Evolutionary conservation across 1,140 invertebrate genomes (phyloP).

Genomic region (Drosophila lacertosa): DNA sequence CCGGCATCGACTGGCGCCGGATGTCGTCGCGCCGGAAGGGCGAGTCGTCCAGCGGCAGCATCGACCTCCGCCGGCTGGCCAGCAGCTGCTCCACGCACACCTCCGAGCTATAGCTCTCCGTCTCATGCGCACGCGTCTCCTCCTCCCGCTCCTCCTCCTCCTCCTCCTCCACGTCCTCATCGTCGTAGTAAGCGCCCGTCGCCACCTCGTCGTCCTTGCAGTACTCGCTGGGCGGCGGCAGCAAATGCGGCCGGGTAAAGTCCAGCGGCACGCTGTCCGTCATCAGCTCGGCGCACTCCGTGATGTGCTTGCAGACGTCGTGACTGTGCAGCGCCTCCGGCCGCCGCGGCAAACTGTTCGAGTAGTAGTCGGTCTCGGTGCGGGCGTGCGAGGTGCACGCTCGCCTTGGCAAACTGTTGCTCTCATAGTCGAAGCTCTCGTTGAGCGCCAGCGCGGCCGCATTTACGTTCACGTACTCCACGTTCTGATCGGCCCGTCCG

Average conservation of each 20-base stretch:
- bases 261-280: constrained; percentile 67
- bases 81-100: constrained; percentile 51
- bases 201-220: constrained; percentile 68
- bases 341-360: constrained; percentile 72
- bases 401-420: constrained; percentile 76
- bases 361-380: constrained; percentile 72
- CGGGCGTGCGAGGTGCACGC: constrained; percentile 72
- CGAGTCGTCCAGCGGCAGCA: constrained; percentile 66
- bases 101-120: constrained; percentile 68
- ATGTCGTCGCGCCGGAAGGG: constrained; percentile 73
- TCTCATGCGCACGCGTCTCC: constrained; percentile 55
- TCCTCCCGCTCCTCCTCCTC: constrained; percentile 85
- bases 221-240: constrained; percentile 76
- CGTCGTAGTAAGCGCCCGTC: constrained; percentile 84
- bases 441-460: constrained; percentile 65
- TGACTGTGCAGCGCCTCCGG: constrained; percentile 61
- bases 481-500: constrained; percentile 52
- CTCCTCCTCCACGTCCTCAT: constrained; percentile 63
- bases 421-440: constrained; percentile 79
- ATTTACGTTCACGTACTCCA: constrained; percentile 69
- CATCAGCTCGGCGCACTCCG: constrained; percentile 73
- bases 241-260: constrained; percentile 66
- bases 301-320: constrained; percentile 77
- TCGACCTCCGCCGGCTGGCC: constrained; percentile 54
- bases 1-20: constrained; percentile 74